These are phyloP conservation scores for Bombus pyrosoma DNA, from an alignment of 1,140 invertebrate species.

Conservation along the genomic window DNA sequence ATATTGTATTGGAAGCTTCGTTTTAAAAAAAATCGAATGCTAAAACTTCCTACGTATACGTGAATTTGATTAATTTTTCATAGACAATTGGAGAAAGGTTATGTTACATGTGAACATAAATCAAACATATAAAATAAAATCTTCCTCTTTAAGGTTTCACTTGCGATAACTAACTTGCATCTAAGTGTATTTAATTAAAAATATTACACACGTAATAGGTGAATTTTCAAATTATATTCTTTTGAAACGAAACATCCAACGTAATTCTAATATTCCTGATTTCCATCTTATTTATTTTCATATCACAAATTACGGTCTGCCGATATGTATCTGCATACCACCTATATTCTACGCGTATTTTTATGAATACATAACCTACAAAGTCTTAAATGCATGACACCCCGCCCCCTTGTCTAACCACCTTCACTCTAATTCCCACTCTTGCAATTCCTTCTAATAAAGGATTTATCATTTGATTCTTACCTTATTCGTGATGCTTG, in stretches of 20 bases:
- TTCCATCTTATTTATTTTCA: not conserved
- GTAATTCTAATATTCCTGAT: not conserved
- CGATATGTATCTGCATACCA: too few relatives aligned
- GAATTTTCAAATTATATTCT: too few relatives aligned
- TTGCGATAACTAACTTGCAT: too few relatives aligned
- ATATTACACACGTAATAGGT: not conserved
- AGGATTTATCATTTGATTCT: not conserved
- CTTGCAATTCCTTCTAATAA: too few relatives aligned
- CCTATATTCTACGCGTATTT: too few relatives aligned
- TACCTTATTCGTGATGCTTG: conserved; percentile 18
- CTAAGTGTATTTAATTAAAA: not conserved
- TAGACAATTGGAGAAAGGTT: not conserved
- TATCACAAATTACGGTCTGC: not conserved
- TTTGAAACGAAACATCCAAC: too few relatives aligned
- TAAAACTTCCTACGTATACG: too few relatives aligned
- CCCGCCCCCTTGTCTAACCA: too few relatives aligned
- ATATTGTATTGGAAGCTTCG: too few relatives aligned
- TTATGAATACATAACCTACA: not conserved
- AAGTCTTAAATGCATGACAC: not conserved
- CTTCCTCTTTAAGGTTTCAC: too few relatives aligned
- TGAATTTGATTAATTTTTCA: not conserved
- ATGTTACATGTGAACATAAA: not conserved
- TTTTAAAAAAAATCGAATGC: too few relatives aligned
- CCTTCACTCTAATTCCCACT: too few relatives aligned
- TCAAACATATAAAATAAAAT: not conserved